phyloP scores from a whole-genome alignment of 2,113 vertebrate genomes.

The Blennius ocellaris region DNA sequence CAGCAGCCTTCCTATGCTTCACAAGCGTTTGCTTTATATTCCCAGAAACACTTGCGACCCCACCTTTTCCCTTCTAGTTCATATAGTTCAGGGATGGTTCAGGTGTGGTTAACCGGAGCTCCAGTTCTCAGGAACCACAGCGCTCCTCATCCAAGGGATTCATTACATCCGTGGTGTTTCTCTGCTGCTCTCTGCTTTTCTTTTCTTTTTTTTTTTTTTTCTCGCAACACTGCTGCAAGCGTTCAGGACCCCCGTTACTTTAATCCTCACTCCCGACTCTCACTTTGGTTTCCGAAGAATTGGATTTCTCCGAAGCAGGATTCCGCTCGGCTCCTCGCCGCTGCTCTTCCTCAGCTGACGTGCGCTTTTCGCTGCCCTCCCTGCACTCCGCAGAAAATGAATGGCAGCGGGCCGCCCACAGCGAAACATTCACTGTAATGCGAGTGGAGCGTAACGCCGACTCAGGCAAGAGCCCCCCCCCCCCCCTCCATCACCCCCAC shows the following conservation, averaged over 20 bases:
- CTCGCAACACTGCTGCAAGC: conserved; percentile 26
- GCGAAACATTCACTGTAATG: conserved; percentile 63
- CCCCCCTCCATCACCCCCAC: too few species aligned
- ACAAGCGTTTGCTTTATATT: conserved; percentile 61
- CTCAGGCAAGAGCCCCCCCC: conserved; percentile 47
- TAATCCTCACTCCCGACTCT: background rate
- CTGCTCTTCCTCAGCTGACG: conserved; percentile 39
- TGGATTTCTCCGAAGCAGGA: background rate
- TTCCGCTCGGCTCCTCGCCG: conserved; percentile 33
- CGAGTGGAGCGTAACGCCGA: conserved; percentile 65
- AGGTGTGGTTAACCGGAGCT: conserved; percentile 76
- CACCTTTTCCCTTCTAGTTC: conserved; percentile 50
- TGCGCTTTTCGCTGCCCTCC: conserved; percentile 28
- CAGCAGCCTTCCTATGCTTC: conserved; percentile 61
- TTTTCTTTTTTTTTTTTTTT: too few species aligned
- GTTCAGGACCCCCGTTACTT: background rate
- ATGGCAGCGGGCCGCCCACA: conserved; percentile 62
- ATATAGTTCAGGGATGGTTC: conserved; percentile 62
- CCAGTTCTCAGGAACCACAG: conserved; percentile 59
- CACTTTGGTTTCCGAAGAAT: background rate
- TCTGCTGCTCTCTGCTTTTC: conserved; percentile 41
- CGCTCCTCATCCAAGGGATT: conserved; percentile 67
- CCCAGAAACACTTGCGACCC: conserved; percentile 69
- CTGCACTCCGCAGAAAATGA: conserved; percentile 46
- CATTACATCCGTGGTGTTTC: conserved; percentile 58